Evolutionary conservation across 2,797 vertebrate species (phyloP).

Genomic region (Euphonia xanthogaster): DNA sequence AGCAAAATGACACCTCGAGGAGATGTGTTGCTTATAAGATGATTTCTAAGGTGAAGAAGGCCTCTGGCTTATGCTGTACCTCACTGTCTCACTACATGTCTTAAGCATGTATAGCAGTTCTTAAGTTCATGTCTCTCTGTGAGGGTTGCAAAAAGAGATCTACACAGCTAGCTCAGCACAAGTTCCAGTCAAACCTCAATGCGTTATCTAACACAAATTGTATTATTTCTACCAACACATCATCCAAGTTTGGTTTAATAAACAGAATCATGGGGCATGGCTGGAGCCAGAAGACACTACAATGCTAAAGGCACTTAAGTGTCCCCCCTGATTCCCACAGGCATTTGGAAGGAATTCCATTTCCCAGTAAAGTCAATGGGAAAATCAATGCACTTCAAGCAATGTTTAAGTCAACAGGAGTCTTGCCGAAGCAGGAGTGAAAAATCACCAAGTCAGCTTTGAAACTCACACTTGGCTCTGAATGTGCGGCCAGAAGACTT

Average conservation of each 20-base stretch:
- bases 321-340: not conserved
- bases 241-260: not conserved
- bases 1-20: slow-evolving; percentile 16
- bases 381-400: not conserved
- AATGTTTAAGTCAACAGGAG: not conserved
- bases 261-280: not conserved
- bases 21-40: slow-evolving; percentile 15
- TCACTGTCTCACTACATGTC: slow-evolving; percentile 2
- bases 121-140: not conserved
- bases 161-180: not conserved
- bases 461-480: not conserved
- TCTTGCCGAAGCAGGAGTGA: not conserved
- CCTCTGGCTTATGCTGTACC: slow-evolving; percentile 1
- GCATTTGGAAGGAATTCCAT: not conserved
- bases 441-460: not conserved
- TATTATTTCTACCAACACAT: not conserved
- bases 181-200: not conserved
- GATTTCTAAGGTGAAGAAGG: slow-evolving; percentile 38
- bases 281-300: not conserved
- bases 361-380: not conserved
- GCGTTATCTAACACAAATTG: not conserved
- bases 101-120: slow-evolving; percentile 3
- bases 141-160: not conserved
- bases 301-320: not conserved
- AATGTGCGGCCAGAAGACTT: not conserved